Evolutionary conservation across 35 echinoderm and acorn worm species (phyloP).

Genomic region (Holothuria glaberrima): DNA sequence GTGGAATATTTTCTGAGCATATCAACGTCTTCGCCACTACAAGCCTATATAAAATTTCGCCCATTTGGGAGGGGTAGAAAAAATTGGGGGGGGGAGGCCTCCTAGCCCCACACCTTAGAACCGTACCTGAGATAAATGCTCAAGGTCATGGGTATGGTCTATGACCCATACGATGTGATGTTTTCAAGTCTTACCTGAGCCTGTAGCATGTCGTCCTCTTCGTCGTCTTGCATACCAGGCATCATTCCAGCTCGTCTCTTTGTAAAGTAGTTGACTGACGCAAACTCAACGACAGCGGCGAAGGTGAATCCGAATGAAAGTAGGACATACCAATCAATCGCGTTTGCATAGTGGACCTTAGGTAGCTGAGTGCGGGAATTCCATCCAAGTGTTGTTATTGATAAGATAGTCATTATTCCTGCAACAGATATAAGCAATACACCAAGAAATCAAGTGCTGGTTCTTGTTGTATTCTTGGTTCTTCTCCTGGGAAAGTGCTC

Average conservation of each 20-base stretch:
- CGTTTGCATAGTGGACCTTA: constrained; percentile 92
- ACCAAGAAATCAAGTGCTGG: too few relatives aligned
- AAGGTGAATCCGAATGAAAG: constrained; percentile 89
- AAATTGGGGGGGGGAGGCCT: too few relatives aligned
- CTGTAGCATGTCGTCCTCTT: constrained; percentile 86
- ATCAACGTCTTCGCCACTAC: too few relatives aligned
- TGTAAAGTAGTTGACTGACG: constrained; percentile 91
- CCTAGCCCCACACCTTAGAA: too few relatives aligned
- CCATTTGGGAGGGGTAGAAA: too few relatives aligned
- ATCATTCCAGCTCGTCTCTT: constrained; percentile 87
- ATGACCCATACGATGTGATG: neutral
- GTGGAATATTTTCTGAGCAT: too few relatives aligned
- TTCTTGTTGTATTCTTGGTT: too few relatives aligned
- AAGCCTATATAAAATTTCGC: too few relatives aligned
- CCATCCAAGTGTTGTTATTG: constrained; percentile 90
- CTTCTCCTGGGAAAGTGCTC: neutral
- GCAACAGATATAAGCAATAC: neutral
- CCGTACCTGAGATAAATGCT: too few relatives aligned
- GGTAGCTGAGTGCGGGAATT: constrained; percentile 79
- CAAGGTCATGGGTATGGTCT: too few relatives aligned
- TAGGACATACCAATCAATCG: constrained; percentile 88
- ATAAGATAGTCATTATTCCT: constrained; percentile 92
- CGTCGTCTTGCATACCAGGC: constrained; percentile 87
- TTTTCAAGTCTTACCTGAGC: constrained; percentile 53
- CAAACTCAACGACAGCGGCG: constrained; percentile 89